Conservation (phyloP, 2,113 vertebrate genomes). For the Choloepus hoffmanni region DNA sequence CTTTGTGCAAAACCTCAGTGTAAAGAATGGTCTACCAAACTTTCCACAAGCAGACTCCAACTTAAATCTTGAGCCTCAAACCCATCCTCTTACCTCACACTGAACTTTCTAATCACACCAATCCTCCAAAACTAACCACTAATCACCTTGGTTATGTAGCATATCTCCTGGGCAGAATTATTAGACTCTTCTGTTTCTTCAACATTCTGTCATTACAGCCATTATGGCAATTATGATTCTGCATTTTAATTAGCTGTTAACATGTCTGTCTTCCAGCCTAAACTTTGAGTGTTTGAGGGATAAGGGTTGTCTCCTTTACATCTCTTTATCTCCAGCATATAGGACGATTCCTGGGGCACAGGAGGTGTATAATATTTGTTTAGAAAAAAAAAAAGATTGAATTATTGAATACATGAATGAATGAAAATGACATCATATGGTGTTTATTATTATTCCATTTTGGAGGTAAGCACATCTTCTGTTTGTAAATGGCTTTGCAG, state of each 20-base stretch:
- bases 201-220: not conserved
- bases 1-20: not conserved
- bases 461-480: conserved; percentile 13
- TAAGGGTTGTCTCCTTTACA: not conserved
- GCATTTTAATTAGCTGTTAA: conserved; percentile 46
- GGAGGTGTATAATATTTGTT: not conserved
- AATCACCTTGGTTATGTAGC: not conserved
- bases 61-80: not conserved
- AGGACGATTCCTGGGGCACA: not conserved
- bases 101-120: not conserved
- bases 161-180: conserved; percentile 30
- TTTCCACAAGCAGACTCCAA: not conserved
- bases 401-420: conserved; percentile 47
- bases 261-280: not conserved
- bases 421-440: conserved; percentile 34
- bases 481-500: not conserved
- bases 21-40: not conserved
- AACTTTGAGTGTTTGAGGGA: not conserved
- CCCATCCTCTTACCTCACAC: not conserved
- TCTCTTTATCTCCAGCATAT: not conserved
- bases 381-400: not conserved
- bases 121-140: not conserved
- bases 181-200: not conserved
- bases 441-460: conserved; percentile 45
- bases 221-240: not conserved